phyloP scores from a whole-genome alignment of 2,113 vertebrate genomes.

The Hemiprocne comata region DNA sequence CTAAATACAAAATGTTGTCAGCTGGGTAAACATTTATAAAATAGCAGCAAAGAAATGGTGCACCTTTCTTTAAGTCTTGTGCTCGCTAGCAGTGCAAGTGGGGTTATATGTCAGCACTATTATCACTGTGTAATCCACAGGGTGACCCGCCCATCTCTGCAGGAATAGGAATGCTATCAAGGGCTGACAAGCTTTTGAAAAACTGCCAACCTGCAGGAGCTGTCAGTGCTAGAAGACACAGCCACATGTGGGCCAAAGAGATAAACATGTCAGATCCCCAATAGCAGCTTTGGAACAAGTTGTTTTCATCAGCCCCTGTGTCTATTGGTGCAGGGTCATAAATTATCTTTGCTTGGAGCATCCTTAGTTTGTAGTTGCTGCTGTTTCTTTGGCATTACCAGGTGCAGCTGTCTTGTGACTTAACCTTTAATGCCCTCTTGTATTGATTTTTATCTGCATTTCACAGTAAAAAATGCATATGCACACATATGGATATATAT shows the following conservation, averaged over 20 bases:
- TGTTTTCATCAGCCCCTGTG: slow-evolving; percentile 43
- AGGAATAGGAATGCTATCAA: slow-evolving; percentile 55
- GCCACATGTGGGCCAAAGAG: slow-evolving; percentile 66
- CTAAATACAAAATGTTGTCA: neutral
- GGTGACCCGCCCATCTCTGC: slow-evolving; percentile 1
- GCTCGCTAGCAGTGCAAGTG: neutral
- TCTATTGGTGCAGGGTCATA: neutral
- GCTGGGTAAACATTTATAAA: neutral
- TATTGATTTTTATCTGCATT: neutral
- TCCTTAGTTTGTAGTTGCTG: neutral
- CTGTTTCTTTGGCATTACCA: neutral
- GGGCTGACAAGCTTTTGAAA: slow-evolving; percentile 63
- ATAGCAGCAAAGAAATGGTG: neutral
- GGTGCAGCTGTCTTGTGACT: neutral
- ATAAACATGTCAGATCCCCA: slow-evolving; percentile 59
- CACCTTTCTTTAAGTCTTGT: neutral
- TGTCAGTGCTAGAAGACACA: slow-evolving; percentile 48
- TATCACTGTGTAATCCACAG: slow-evolving; percentile 20
- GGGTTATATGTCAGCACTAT: slow-evolving; percentile 1
- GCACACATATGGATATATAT: neutral
- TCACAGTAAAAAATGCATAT: neutral
- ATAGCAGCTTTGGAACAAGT: slow-evolving; percentile 20
- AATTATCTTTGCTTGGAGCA: neutral
- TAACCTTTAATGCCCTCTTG: neutral
- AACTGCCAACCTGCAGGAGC: slow-evolving; percentile 63